Evolutionary conservation across 2,888 invertebrate species (phyloP).

Genomic region (Phalera bucephala): DNA sequence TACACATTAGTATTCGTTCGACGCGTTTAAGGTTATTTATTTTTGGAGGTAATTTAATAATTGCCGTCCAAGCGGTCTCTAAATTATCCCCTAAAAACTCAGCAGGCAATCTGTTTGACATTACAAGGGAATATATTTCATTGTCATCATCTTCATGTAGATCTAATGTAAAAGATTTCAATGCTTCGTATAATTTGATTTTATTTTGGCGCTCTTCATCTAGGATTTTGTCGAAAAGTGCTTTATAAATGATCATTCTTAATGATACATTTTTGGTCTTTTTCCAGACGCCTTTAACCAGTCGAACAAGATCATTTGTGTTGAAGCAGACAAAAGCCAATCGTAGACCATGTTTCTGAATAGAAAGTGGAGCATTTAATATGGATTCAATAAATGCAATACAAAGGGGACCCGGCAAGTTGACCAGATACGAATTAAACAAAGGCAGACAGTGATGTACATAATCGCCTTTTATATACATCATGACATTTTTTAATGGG

Average conservation of each 20-base stretch:
- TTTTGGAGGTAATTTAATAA: constrained; percentile 40
- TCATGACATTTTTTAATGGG: constrained; percentile 33
- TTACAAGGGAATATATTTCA: constrained; percentile 37
- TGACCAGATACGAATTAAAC: constrained; percentile 43
- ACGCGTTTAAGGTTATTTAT: constrained; percentile 29
- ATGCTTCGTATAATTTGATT: constrained; percentile 37
- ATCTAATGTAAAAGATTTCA: constrained; percentile 41
- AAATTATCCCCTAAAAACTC: constrained; percentile 32
- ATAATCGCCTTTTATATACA: constrained; percentile 54
- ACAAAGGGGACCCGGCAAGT: constrained; percentile 38
- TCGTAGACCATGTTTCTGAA: constrained; percentile 56
- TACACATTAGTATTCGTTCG: constrained; percentile 26
- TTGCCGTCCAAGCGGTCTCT: constrained; percentile 39
- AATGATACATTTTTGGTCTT: constrained; percentile 50
- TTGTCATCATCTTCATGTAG: constrained; percentile 49
- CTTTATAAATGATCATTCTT: constrained; percentile 43
- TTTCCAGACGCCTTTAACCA: constrained; percentile 43
- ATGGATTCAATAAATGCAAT: constrained; percentile 42
- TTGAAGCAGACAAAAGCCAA: constrained; percentile 50
- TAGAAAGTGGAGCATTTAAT: constrained; percentile 46
- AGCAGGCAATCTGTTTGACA: constrained; percentile 28
- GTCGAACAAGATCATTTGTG: constrained; percentile 34
- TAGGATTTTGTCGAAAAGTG: constrained; percentile 36
- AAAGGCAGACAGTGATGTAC: constrained; percentile 45
- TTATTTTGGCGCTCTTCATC: constrained; percentile 19